Evolutionary conservation across 2,888 invertebrate genomes (phyloP).

Genomic region (Plutella xylostella): DNA sequence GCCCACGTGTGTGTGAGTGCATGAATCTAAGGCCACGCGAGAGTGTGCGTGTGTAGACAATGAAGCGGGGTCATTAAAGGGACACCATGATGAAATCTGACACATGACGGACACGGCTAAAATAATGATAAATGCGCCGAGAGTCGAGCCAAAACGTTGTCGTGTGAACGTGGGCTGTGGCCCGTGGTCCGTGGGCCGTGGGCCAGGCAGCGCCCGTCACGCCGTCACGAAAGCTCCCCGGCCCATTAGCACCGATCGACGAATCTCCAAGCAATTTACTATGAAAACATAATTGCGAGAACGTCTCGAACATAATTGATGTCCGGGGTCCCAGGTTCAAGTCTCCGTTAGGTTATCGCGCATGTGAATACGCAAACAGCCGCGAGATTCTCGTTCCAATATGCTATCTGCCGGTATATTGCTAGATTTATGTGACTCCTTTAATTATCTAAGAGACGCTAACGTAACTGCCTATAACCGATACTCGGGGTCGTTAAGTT

Average conservation of each 20-base stretch:
- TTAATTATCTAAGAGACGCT: no score
- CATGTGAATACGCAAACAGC: not conserved
- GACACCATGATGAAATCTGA: constrained; percentile 5
- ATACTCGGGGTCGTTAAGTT: no score
- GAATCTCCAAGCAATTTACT: constrained; percentile 62
- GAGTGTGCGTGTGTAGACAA: constrained; percentile 24
- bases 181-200: no score
- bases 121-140: constrained; percentile 11
- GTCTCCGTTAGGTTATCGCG: constrained; percentile 40
- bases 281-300: constrained; percentile 66
- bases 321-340: constrained; percentile 48
- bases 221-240: constrained; percentile 45
- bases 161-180: constrained; percentile 39
- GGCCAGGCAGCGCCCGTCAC: constrained; percentile 34
- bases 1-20: constrained; percentile 27
- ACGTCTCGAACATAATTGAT: constrained; percentile 63
- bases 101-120: constrained; percentile 1
- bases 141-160: constrained; percentile 23
- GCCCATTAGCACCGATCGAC: constrained; percentile 48
- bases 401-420: not conserved
- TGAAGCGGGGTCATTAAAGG: constrained; percentile 17
- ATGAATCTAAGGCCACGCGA: no score
- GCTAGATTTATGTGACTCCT: not conserved
- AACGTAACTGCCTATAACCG: no score
- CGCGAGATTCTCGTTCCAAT: constrained; percentile 5